Conservation (phyloP, 2,888 invertebrate species). For the Andrena marginata region DNA sequence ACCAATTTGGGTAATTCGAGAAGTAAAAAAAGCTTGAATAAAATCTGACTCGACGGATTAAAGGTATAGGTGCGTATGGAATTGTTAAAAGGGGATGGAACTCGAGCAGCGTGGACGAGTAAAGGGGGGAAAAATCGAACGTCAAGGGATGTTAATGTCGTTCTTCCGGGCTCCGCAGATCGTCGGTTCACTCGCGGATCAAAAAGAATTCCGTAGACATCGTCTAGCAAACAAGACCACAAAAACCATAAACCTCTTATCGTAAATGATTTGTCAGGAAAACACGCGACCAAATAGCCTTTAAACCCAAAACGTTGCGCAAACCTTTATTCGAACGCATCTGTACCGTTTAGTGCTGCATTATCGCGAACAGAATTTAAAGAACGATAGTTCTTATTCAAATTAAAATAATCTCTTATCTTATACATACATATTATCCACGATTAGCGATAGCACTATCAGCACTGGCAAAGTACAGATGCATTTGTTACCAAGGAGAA, state of each 20-base stretch:
- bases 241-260: background rate
- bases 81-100: conserved; percentile 19
- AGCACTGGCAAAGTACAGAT: conserved; percentile 46
- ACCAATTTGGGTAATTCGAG: background rate
- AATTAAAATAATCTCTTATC: too few relatives aligned
- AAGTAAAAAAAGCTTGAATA: background rate
- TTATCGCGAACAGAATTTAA: background rate
- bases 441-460: too few relatives aligned
- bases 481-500: conserved; percentile 21
- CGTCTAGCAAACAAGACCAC: background rate
- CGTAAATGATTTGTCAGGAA: conserved; percentile 11
- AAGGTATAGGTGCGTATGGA: background rate
- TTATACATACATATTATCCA: background rate
- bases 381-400: too few relatives aligned
- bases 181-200: conserved; percentile 46
- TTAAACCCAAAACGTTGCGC: conserved; percentile 37
- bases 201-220: conserved; percentile 16
- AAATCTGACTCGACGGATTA: background rate
- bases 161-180: conserved; percentile 72
- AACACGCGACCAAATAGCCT: conserved; percentile 28
- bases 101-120: conserved; percentile 32
- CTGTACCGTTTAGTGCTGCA: conserved; percentile 40
- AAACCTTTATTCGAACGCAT: conserved; percentile 45
- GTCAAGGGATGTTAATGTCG: conserved; percentile 15
- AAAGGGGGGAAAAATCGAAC: background rate